phyloP scores from a whole-genome alignment of 2,113 vertebrate genomes.

The Malurus cyaneus region DNA sequence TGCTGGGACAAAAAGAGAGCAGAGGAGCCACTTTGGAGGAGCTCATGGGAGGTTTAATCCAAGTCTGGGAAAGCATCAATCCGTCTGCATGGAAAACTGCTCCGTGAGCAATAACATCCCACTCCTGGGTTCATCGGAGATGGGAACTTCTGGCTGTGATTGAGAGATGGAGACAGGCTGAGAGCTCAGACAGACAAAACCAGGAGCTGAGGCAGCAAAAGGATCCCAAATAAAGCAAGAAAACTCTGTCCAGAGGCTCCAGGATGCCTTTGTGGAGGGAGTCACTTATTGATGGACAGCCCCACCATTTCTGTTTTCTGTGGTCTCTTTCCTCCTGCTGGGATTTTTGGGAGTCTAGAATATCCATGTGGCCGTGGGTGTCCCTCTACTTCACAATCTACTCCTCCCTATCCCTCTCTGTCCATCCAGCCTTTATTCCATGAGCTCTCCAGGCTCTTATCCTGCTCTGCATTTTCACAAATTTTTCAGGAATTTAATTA shows the following conservation, averaged over 20 bases:
- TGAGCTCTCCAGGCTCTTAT: background rate
- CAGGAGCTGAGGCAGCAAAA: background rate
- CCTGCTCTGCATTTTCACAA: background rate
- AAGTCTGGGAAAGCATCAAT: background rate
- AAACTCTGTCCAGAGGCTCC: background rate
- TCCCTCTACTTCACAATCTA: background rate
- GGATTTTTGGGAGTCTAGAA: background rate
- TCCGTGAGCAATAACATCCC: constrained; percentile 23
- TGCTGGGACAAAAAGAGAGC: background rate
- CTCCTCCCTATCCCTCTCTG: background rate
- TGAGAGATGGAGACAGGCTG: constrained; percentile 8
- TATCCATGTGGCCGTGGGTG: accelerated
- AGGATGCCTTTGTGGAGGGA: background rate
- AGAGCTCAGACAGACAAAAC: constrained; percentile 1
- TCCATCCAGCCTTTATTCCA: background rate
- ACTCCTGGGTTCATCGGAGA: background rate
- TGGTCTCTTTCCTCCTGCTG: background rate
- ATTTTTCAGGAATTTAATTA: background rate
- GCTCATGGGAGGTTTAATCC: background rate
- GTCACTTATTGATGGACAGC: background rate
- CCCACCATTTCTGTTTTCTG: background rate
- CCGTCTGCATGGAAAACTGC: constrained; percentile 27
- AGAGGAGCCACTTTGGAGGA: background rate
- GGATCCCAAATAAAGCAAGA: background rate
- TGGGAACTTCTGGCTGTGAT: constrained; percentile 10